Base-by-base conservation (phyloP, 2,888 invertebrate species). In the Pterostichus madidus region DNA sequence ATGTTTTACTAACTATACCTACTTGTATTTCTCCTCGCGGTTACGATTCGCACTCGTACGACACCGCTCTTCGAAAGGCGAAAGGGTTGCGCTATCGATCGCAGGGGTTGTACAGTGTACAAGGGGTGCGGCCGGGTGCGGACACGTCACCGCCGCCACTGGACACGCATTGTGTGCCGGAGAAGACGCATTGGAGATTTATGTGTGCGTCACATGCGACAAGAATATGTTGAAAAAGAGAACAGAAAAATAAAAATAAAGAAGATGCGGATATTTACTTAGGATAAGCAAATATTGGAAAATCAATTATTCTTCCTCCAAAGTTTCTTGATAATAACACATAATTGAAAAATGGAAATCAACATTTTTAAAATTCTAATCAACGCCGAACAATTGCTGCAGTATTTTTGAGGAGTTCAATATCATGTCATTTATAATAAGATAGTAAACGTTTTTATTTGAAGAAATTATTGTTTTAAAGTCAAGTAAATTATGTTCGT, bases 11-110 rank as follows among this genome's bases (percentile, higher is more conserved):
- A 2, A 24, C 24, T 24, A 1, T 24, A 24, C 3, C 24, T 24
- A 24, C 24, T 24, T 24, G 10, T 56, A 56, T 13, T 56, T 17
- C 17, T 13, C 15, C 5, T 56, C 56, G 17, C 56, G 15, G 56
- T 17, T n/a, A 11, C 11, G 17, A 24, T 61, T 61, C 17, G 53
- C 53, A 53, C 17, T 17, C 59, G 59, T 17, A 24, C 17, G 59
- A 59, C 59, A 59, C 24, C 24, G 59, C 24, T 59, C 31, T 17
- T 24, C 24, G 24, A 24, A 56, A 56, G 56, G 56, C 56, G 56
- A 71, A 71, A 71, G 68, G 68, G 68, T 71, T 71, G 68, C 17
- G 44, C 39, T 71, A 71, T 71, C 68, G 68, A 71, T 71, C 68
- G 68, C 39, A 13, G 68, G 13, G 17, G 56, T 13, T n/a, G 49